phyloP scores from a whole-genome alignment of 2,797 vertebrate genomes.

The Eupleurogrammus muticus region DNA sequence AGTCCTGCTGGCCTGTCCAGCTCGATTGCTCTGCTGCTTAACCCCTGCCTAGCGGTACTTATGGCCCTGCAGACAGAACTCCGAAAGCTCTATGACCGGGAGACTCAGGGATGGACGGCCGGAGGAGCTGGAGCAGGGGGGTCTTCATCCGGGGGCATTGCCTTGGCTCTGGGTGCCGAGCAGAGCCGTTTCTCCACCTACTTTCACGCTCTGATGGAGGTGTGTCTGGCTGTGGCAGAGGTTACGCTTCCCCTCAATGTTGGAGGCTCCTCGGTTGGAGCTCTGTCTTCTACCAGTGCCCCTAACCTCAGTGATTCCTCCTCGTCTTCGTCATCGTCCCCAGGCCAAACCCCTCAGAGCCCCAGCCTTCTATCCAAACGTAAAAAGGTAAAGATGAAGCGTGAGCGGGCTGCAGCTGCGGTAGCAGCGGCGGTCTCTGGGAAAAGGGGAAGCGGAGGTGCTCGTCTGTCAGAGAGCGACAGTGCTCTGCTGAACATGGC shows the following conservation, averaged over 20 bases:
- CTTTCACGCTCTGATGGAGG: constrained; percentile 97
- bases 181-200: constrained; percentile 97
- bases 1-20: constrained; percentile 90
- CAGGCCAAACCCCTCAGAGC: constrained; percentile 96
- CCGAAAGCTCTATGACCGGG: constrained; percentile 94
- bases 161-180: constrained; percentile 81
- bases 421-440: constrained; percentile 85
- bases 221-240: constrained; percentile 95
- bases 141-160: constrained; percentile 82
- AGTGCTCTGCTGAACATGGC: constrained; percentile 90
- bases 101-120: constrained; percentile 93
- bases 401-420: constrained; percentile 88
- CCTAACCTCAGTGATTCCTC: constrained; percentile 97
- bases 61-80: constrained; percentile 97
- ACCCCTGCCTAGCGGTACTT: constrained; percentile 96
- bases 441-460: constrained; percentile 85
- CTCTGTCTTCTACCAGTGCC: constrained; percentile 89
- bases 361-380: constrained; percentile 96
- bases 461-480: constrained; percentile 87
- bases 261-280: constrained; percentile 86
- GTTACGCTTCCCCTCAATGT: constrained; percentile 95
- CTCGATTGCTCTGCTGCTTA: constrained; percentile 95
- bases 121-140: constrained; percentile 79
- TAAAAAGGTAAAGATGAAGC: constrained; percentile 99
- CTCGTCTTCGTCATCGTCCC: constrained; percentile 95